Evolutionary conservation across 2,888 invertebrate genomes (phyloP), one percentile per base, ranked within the genome.

Genomic region (Catocala fraxini): DNA sequence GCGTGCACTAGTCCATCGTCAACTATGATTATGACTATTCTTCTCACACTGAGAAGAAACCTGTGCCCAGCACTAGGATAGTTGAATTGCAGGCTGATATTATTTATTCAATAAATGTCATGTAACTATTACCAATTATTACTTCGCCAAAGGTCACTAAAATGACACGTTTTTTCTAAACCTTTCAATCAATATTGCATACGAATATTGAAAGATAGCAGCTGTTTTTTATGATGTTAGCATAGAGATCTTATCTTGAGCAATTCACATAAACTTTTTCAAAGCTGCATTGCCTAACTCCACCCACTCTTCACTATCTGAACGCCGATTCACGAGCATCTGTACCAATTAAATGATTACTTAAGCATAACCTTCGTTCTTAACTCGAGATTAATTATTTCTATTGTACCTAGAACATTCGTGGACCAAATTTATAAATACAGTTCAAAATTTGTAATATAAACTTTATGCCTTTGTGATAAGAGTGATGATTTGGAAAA

Each of bases 351-450:
- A 85, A 86, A 86, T 70, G 71, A 86, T 84, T 85, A 84, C 83
- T 77, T 79, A 85, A 86, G 73, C 45, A 56, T 62, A 80, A 82
- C 87, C 88, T 89, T 88, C 82, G 67, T 75, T 78, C 68, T 83
- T 83, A 83, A 84, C 80, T 81, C 68, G 73, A 84, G 81, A 89
- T 89, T 89, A 89, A 89, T 90, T 89, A 87, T 86, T 83, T 82
- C 85, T 83, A 87, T 89, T 89, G 89, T 89, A 77, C 77, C 67
- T 79, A 77, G 72, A 75, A 80, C 72, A 79, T 68, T 70, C 63
- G 51, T 10, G 63, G 41, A 70, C 75, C 49, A 71, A 57, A 15
- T 13, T 54, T 56, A 35, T 35, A 45, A 57, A 64, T 35, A 43
- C 61, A 54, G 10, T 35, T 63, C 6, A 12, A 9, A 55, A 67